Base-by-base conservation (phyloP, 2,888 invertebrate species). In the Drosophila infuscata region DNA sequence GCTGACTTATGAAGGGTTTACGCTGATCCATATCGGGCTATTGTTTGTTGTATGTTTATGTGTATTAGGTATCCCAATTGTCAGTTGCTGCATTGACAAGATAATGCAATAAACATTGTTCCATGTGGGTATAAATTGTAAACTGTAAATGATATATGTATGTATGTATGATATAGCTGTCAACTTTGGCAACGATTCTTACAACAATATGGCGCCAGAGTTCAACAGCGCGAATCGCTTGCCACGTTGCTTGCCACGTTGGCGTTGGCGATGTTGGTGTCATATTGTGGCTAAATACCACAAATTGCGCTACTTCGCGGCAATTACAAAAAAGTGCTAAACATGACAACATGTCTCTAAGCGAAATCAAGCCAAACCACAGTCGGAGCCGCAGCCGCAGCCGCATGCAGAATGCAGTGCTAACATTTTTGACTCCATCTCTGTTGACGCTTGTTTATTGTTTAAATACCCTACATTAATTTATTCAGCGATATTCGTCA, bases 301-400 rank as follows among this genome's bases (percentile, higher is more conserved):
- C 89, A 90, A 87, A 88, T 90, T 86, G 89, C 82, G 75, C 85
- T 83, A 81, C 87, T 77, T 83, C 73, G 77, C 74, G 71, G 79
- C 89, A 88, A 87, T 87, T 87, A 88, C 87, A 84, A 87, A 89
- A 81, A 81, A 81, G 79, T 76, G 81, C 81, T 83, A 88, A 88
- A 83, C 81, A 81, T 81, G 74, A 69, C 70, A 72, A 70, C 75
- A 76, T 65, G 67, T 65, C 81, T 82, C 67, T 65, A 69, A 71
- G 64, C 71, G 60, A 77, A 61, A 69, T 81, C 83, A 74, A 81
- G 79, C 70, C 69, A 71, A 66, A 62, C 71, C 75, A 56, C 54
- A 76, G 48, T 52, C 66, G 58, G 51, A 74, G 56, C 33, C 48
- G 46, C 46, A 64, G 56, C 33, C 48, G 46, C 46, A 64, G 65